Conservation (phyloP, 1,140 invertebrate genomes). For the Megathymus violae region DNA sequence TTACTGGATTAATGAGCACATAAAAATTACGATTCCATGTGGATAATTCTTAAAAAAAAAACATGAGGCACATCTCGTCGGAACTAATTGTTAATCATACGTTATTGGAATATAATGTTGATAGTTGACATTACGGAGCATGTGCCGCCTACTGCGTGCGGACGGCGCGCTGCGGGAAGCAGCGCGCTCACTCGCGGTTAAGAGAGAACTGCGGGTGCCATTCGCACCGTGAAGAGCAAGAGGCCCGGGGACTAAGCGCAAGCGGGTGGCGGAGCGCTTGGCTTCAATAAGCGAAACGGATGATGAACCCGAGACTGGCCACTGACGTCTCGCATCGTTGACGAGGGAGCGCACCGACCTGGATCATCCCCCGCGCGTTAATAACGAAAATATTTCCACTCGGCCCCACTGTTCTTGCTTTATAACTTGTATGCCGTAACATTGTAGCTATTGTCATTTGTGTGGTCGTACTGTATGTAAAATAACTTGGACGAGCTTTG, state of each 20-base stretch:
- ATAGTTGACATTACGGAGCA: constrained; percentile 71
- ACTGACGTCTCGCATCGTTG: constrained; percentile 40
- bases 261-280: constrained; percentile 36
- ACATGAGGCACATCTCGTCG: constrained; percentile 54
- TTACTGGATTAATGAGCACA: constrained; percentile 54
- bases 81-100: constrained; percentile 64
- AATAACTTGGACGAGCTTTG: too few species aligned
- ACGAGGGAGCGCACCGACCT: constrained; percentile 62
- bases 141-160: constrained; percentile 62
- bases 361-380: constrained; percentile 63
- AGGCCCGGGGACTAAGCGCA: constrained; percentile 30
- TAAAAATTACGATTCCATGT: constrained; percentile 39
- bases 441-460: constrained; percentile 14
- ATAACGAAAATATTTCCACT: constrained; percentile 47
- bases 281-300: constrained; percentile 49
- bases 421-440: background rate
- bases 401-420: constrained; percentile 9
- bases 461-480: too few species aligned
- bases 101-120: constrained; percentile 63
- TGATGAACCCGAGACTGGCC: constrained; percentile 26
- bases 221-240: constrained; percentile 41
- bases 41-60: constrained; percentile 38
- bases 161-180: constrained; percentile 73
- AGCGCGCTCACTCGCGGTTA: constrained; percentile 78
- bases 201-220: constrained; percentile 69